Conservation (phyloP, 2,797 vertebrate genomes). For the Danionella dracula region DNA sequence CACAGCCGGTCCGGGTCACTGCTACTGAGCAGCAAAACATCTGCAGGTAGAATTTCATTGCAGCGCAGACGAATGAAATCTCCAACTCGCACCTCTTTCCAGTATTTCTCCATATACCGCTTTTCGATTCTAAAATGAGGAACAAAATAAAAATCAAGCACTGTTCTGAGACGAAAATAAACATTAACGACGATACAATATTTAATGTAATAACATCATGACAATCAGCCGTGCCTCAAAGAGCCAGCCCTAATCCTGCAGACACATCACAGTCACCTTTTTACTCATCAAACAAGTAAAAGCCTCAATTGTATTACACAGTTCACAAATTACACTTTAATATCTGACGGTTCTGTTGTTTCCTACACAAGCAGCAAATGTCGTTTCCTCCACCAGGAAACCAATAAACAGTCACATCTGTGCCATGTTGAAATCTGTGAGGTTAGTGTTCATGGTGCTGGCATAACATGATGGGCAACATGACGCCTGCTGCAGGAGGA, state of each 20-base stretch:
- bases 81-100: slow-evolving; percentile 90
- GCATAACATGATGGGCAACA: slow-evolving; percentile 22
- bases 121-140: slow-evolving; percentile 68
- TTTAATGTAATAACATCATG: too few relatives aligned
- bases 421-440: neutral
- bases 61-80: slow-evolving; percentile 91
- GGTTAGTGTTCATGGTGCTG: neutral
- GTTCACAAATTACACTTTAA: too few relatives aligned
- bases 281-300: too few relatives aligned
- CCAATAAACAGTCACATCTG: slow-evolving; percentile 7
- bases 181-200: too few relatives aligned
- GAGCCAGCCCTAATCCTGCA: too few relatives aligned
- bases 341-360: neutral
- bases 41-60: slow-evolving; percentile 92
- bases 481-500: slow-evolving; percentile 18
- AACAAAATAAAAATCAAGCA: too few relatives aligned
- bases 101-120: slow-evolving; percentile 84
- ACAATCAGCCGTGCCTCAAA: too few relatives aligned
- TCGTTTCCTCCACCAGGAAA: neutral
- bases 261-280: too few relatives aligned
- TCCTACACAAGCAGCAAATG: neutral
- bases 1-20: slow-evolving; percentile 93
- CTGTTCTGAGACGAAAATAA: too few relatives aligned
- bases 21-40: slow-evolving; percentile 87
- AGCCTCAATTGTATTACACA: too few relatives aligned